Percentiles rank a stretch among this genome's conserved stretches.
Evolutionary conservation across 2,888 invertebrate species (phyloP).

Genomic region (Caradrina clavipalpis): DNA sequence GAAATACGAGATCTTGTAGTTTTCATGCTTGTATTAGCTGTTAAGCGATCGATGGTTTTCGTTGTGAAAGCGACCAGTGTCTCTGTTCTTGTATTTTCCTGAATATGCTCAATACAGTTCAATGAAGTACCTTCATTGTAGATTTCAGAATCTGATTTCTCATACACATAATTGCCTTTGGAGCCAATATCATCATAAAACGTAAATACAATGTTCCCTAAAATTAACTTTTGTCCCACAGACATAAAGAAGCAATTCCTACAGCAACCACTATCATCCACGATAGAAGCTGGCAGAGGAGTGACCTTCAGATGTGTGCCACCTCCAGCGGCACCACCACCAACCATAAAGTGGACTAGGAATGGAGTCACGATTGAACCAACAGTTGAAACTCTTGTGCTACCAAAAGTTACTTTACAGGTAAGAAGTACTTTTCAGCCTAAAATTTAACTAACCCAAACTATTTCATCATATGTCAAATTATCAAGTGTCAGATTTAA

Average conservation of each 20-base stretch:
- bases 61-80: conserved; percentile 4
- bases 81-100: conserved; percentile 8
- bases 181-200: no score
- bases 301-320: conserved; percentile 96
- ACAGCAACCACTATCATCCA: conserved; percentile 95
- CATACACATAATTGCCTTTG: neutral
- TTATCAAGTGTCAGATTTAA: no score
- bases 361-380: conserved; percentile 94
- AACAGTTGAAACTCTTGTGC: conserved; percentile 95
- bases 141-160: neutral
- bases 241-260: conserved; percentile 97
- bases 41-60: conserved; percentile 4
- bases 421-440: conserved; percentile 68
- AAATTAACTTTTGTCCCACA: conserved; percentile 76
- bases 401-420: conserved; percentile 95
- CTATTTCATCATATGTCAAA: no score
- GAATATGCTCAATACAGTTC: no score
- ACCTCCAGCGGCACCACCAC: conserved; percentile 96
- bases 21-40: conserved; percentile 44
- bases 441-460: no score
- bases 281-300: conserved; percentile 95
- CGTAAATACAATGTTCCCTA: neutral
- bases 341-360: conserved; percentile 96
- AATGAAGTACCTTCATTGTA: neutral
- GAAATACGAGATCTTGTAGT: conserved; percentile 40